Conservation (phyloP, 2,888 invertebrate species). For the Carabus problematicus region DNA sequence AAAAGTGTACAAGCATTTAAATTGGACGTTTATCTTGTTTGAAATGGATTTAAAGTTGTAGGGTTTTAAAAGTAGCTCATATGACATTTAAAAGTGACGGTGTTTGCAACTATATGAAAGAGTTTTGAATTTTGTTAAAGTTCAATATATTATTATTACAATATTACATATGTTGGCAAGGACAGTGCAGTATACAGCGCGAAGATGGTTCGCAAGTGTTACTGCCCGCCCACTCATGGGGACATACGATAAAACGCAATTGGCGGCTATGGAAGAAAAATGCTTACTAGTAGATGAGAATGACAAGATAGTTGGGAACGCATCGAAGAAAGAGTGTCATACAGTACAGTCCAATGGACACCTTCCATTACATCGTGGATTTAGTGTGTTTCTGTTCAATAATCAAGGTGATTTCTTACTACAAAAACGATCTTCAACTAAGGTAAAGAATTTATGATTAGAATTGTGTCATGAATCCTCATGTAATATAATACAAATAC, state of each 20-base stretch:
- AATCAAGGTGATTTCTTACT: conserved; percentile 82
- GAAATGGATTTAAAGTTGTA: no score
- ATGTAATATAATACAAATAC: neutral
- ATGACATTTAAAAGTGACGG: no score
- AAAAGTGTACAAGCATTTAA: no score
- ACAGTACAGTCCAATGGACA: conserved; percentile 70
- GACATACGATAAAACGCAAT: conserved; percentile 65
- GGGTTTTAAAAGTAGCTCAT: no score
- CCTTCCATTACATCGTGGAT: conserved; percentile 90
- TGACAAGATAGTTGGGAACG: conserved; percentile 82
- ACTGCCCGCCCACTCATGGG: conserved; percentile 26
- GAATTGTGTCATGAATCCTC: conserved; percentile 21
- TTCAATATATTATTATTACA: no score
- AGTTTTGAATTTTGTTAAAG: no score
- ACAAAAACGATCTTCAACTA: conserved; percentile 85
- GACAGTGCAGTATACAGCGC: conserved; percentile 40
- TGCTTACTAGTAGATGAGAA: conserved; percentile 90
- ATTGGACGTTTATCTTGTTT: no score
- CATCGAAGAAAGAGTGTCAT: conserved; percentile 90
- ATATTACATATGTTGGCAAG: no score
- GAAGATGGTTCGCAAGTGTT: conserved; percentile 37
- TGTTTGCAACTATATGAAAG: no score
- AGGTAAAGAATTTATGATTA: conserved; percentile 66
- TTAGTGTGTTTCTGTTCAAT: conserved; percentile 97
- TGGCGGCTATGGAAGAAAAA: conserved; percentile 73